Percentiles rank a stretch among this genome's conserved stretches.
phyloP scores from a whole-genome alignment of 2,113 vertebrate genomes.

The Laticauda colubrina region DNA sequence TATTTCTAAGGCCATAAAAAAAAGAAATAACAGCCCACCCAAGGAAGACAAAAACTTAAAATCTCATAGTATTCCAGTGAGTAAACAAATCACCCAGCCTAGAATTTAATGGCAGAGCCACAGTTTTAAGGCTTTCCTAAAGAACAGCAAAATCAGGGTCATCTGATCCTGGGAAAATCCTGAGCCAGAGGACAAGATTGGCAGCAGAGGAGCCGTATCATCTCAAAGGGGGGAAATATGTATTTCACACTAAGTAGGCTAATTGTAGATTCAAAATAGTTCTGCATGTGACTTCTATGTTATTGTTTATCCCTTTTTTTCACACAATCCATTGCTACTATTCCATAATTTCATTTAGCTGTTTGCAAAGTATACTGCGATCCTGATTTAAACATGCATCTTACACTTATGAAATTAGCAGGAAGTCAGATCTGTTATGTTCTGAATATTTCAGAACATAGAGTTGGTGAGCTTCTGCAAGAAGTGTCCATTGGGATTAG shows the following conservation, averaged over 20 bases:
- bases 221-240: neutral
- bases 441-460: neutral
- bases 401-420: neutral
- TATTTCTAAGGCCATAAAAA: neutral
- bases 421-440: neutral
- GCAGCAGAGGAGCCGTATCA: neutral
- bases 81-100: neutral
- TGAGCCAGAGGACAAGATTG: neutral
- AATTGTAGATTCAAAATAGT: neutral
- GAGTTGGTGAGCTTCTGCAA: neutral
- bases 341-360: neutral
- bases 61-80: neutral
- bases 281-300: neutral
- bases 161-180: neutral
- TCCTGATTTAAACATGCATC: neutral
- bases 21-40: neutral
- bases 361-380: neutral
- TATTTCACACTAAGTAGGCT: neutral
- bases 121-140: neutral
- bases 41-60: neutral
- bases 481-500: neutral
- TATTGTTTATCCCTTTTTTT: neutral
- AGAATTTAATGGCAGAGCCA: neutral
- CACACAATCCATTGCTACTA: neutral
- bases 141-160: neutral